Evolutionary conservation across 53 echinoderm and acorn worm species (phyloP).

Genomic region (Echinarachnius parma): DNA sequence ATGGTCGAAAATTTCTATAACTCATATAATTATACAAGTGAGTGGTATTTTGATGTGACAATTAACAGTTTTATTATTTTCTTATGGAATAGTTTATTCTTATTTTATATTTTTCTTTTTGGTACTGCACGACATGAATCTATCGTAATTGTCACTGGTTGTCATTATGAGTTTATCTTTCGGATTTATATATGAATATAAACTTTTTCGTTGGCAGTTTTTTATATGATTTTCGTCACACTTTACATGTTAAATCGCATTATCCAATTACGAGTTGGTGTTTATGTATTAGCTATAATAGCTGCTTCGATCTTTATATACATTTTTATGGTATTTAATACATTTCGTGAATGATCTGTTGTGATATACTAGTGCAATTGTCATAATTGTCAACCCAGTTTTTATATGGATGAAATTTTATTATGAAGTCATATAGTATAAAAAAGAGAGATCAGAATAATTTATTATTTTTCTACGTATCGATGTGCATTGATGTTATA

Average conservation of each 20-base stretch:
- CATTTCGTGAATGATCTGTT: slow-evolving; percentile 1
- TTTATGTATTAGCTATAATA: slow-evolving; percentile 17
- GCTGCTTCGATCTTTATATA: slow-evolving; percentile 36
- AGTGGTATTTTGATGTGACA: slow-evolving; percentile 7
- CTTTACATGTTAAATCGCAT: slow-evolving; percentile 40
- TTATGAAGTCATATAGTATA: slow-evolving; percentile 25
- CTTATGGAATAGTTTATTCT: background rate
- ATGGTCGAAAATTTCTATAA: too few relatives aligned
- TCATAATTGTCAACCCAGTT: slow-evolving; percentile 14
- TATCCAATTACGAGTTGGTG: background rate
- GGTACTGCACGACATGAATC: background rate
- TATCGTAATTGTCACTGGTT: background rate
- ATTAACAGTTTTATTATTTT: background rate
- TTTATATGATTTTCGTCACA: slow-evolving; percentile 36
- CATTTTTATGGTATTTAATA: slow-evolving; percentile 30
- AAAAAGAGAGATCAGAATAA: slow-evolving; percentile 27
- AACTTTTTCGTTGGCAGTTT: too few relatives aligned
- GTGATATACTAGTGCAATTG: slow-evolving; percentile 30
- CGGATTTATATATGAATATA: too few relatives aligned
- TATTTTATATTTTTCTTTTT: background rate
- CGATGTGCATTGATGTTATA: slow-evolving; percentile 25
- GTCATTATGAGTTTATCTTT: too few relatives aligned
- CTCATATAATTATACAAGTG: background rate
- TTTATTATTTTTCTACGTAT: slow-evolving; percentile 50
- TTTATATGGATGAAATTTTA: slow-evolving; percentile 25